Evolutionary conservation across 2,797 vertebrate genomes (phyloP), one percentile per base, ranked within the genome.

Genomic region (Xenopus petersii): DNA sequence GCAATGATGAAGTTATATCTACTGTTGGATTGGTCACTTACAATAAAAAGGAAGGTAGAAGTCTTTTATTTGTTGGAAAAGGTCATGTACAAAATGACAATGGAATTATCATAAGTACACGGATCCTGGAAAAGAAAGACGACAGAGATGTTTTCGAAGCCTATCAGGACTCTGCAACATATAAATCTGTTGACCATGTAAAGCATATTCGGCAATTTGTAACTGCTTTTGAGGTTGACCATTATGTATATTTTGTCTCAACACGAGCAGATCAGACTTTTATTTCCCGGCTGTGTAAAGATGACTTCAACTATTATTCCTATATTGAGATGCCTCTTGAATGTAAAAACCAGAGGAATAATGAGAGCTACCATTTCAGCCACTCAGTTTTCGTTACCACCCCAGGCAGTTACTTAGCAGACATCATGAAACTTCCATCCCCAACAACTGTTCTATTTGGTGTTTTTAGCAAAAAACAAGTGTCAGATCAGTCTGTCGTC

Each of bases 101-200:
- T 2, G 90, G 95, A 2, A 94, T 98, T 82, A 94, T 98, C 64
- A 96, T 98, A 81, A 98, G 95, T 87, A 98, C 96, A 1, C 91
- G 95, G n/a, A 95, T 98, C 82, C 92, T 98, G 81, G 90, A 93
- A 55, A 56, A 56, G 16, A 56, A 56, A 56, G 54, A 56, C 5
- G n/a, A 16, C 17, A 93, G 93, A 90, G 94, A 94, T 0, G 91
- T 94, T 82, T 99, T 99, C 46, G 96, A 98, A 87, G 95, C 93
- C 83, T 94, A 94, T 75, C 91, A 94, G 0, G 97, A 98, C 86
- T 93, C 96, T 0, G 92, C 97, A 0, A 89, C 92, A 1, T 94
- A 96, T 67, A 98, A 98, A 83, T 93, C 94, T 0, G 93, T 89
- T 2, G 93, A 94, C 12, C 93, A 95, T 30, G 90, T 87, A 6